A percentile compares a stretch with the other conserved stretches of the same genome.
Evolutionary conservation across 2,797 vertebrate genomes (phyloP).

Genomic region (Astyanax mexicanus): DNA sequence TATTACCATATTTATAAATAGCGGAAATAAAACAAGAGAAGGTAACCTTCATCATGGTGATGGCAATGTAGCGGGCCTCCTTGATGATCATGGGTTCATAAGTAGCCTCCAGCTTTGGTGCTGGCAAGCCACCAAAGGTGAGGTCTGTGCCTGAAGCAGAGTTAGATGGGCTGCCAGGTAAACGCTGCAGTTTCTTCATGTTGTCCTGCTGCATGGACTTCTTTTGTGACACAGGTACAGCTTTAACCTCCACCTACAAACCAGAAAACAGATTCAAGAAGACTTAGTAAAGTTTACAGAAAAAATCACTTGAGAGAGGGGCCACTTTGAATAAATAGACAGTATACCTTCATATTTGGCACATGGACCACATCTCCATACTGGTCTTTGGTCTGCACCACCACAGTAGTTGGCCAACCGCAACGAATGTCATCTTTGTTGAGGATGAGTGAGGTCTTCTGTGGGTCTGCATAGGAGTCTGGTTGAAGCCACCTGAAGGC

Average conservation of each 20-base stretch:
- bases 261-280: not conserved
- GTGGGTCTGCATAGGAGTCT: slow-evolving; percentile 97
- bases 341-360: slow-evolving; percentile 94
- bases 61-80: slow-evolving; percentile 97
- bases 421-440: slow-evolving; percentile 99
- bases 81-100: slow-evolving; percentile 99
- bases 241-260: slow-evolving; percentile 96
- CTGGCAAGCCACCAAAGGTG: slow-evolving; percentile 94
- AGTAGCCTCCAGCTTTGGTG: slow-evolving; percentile 94
- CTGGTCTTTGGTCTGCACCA: slow-evolving; percentile 98
- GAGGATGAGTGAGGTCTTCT: slow-evolving; percentile 95
- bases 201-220: slow-evolving; percentile 94
- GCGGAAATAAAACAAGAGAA: not conserved
- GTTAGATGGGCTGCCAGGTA: slow-evolving; percentile 87
- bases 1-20: not conserved
- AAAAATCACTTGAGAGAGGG: not conserved
- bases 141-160: slow-evolving; percentile 83
- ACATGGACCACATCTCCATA: slow-evolving; percentile 98
- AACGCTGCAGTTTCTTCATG: slow-evolving; percentile 88
- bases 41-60: slow-evolving; percentile 99
- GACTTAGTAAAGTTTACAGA: not conserved
- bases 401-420: slow-evolving; percentile 96
- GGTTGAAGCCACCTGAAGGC: slow-evolving; percentile 93
- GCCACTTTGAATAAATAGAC: not conserved
- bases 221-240: slow-evolving; percentile 97